A percentile compares a stretch with the other conserved stretches of the same genome.
Evolutionary conservation across 2,113 vertebrate genomes (phyloP).

Genomic region (Mus pahari): DNA sequence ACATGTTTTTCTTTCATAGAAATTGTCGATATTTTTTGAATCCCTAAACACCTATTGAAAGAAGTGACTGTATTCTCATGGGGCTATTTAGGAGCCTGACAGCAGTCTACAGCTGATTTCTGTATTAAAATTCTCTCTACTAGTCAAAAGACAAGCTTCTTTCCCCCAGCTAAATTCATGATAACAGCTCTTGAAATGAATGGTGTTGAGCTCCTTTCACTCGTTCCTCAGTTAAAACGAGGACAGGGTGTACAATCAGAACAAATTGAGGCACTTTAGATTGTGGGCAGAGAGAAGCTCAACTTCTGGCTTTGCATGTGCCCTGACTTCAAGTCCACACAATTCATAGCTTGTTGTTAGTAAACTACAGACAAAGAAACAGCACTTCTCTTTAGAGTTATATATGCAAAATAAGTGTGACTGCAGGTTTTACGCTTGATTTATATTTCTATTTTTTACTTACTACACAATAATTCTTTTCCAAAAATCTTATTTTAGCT

Average conservation of each 20-base stretch:
- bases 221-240: not conserved
- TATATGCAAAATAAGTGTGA: rapidly evolving
- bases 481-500: not conserved
- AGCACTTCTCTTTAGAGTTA: not conserved
- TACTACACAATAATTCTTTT: not conserved
- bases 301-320: not conserved
- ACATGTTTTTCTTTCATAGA: not conserved
- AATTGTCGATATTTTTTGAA: not conserved
- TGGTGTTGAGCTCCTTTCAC: not conserved
- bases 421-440: not conserved
- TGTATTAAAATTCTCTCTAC: slow-evolving; percentile 4
- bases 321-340: not conserved
- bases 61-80: not conserved
- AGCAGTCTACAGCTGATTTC: slow-evolving; percentile 31
- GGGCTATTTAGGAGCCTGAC: not conserved
- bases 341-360: not conserved
- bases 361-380: not conserved
- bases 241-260: not conserved
- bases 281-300: not conserved
- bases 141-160: slow-evolving; percentile 2
- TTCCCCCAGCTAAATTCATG: not conserved
- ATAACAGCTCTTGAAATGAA: slow-evolving; percentile 24
- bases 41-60: not conserved
- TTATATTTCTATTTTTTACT: not conserved
- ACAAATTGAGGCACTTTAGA: not conserved